Base-by-base conservation (phyloP, 2,797 vertebrate genomes). In the Aulostomus chinensis region DNA sequence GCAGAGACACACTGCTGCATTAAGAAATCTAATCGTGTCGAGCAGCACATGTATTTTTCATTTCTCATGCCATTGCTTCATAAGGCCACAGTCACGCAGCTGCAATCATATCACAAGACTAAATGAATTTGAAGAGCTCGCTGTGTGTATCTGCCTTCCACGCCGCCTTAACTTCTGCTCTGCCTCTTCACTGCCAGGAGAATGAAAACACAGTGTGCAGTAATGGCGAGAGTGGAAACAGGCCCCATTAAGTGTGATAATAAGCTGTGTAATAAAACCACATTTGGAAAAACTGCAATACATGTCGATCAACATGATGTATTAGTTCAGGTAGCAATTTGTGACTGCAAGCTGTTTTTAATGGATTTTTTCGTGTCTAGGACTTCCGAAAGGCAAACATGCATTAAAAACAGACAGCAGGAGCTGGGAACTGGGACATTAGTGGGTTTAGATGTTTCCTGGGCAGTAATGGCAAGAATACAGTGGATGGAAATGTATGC, bases 191-290 rank as follows among this genome's bases (percentile, higher is more conserved):
- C 67, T 47, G 52, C 64, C 67, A 53, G 64, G 11, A 53, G 55
- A 80, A 80, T 74, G 68, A 76, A 76, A 78, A 43, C 73, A 12
- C 68, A 49, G 67, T 46, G 67, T 57, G 77, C 53, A 55, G 65
- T 10, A 49, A 69, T 55, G 37, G 61, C 64, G 58, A 55, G 70
- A 67, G 70, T 70, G 63, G 72, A 71, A 76, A 68, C 58, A 35
- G 43, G 48, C 68, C 70, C 66, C 73, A 75, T 85, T 80, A 80
- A 70, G 76, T 7, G 67, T 39, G 58, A 68, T 74, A 74, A 84
- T 70, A 73, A 76, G 68, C 81, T 28, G 57, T 7, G 67, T 57
- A 61, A 65, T 74, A 14, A 74, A 80, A 70, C 40, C 37, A 29
- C 26, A 61, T 60, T 75, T 1, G n/a, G 34, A 32, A 53, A 71